These are phyloP conservation scores for Myodes glareolus DNA, from an alignment of 2,113 vertebrate genomes.

Conservation along the genomic window DNA sequence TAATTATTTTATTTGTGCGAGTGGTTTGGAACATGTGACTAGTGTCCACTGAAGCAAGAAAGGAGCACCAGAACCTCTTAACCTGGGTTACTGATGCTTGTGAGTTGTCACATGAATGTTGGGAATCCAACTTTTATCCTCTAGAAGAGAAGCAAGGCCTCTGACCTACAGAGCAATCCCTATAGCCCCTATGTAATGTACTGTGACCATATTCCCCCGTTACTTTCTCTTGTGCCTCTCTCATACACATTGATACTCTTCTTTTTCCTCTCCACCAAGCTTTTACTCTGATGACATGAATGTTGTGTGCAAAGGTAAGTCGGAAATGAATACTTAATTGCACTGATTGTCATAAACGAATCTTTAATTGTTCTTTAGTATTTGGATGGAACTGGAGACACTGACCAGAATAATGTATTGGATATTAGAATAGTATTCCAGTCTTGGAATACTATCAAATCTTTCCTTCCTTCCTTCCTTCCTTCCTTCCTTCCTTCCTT, in stretches of 20 bases:
- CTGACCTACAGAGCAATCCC: background rate
- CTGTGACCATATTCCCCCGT: background rate
- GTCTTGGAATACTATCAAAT: background rate
- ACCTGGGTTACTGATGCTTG: background rate
- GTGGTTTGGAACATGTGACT: background rate
- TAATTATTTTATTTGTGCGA: background rate
- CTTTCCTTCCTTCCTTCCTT: too few species aligned
- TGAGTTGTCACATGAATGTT: background rate
- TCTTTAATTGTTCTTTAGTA: background rate
- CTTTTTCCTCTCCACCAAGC: background rate
- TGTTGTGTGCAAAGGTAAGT: background rate
- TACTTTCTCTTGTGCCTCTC: background rate
- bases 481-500: too few species aligned
- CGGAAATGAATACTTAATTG: background rate
- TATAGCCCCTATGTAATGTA: background rate
- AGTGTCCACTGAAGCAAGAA: background rate
- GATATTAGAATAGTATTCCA: background rate
- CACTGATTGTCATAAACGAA: background rate
- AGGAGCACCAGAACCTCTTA: background rate
- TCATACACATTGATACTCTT: background rate
- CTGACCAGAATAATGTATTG: background rate
- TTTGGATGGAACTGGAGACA: background rate
- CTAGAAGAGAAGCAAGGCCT: background rate
- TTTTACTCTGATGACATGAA: background rate
- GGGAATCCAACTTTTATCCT: background rate